Base-by-base conservation (phyloP, 2,797 vertebrate genomes). In the Anableps anableps region DNA sequence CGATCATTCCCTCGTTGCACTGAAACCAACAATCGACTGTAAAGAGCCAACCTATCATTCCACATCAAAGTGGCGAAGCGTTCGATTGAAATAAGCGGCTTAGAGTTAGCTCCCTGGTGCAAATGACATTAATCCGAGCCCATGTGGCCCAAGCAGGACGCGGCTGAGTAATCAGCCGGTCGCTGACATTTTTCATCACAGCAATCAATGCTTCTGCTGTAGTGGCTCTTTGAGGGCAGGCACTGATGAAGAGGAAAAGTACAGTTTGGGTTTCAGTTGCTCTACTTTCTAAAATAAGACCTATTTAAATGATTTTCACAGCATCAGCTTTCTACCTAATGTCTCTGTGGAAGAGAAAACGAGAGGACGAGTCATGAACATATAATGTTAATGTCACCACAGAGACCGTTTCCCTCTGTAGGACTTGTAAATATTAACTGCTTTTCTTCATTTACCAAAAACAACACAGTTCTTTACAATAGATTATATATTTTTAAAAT, bases 361-460 rank as follows among this genome's bases (percentile, higher is more conserved):
- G n/a, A 43, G 60, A 72, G 11, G 41, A 78, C 41, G 72, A 78
- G 50, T 62, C 51, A 47, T 21, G 8, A 78, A 45, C 75, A 76
- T 19, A 0, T 51, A 38, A 13, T 51, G 19, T 81, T 84, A 68
- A 72, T 55, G 58, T 78, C 80, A 48, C 58, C 17, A 72, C 45
- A 70, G 31, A 73, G 26, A 0, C 41, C 58, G n/a, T 29, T 85
- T 79, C 78, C 50, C 43, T 81, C 76, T 21, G 34, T 64, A 74
- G 51, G 70, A 43, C 26, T 66, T 94, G 92, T 94, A 94, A 81
- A 93, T 92, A 90, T 17, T 34, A 62, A 77, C 73, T 70, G 76
- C 58, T 88, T 88, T 90, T 70, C 86, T 88, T 91, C 53, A 81
- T 76, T 51, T 70, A 43, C 77, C 17, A 71, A 78, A 14, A 76